Evolutionary conservation across 2,888 invertebrate genomes (phyloP), one percentile per base, ranked within the genome.

Genomic region (Spodoptera picta): DNA sequence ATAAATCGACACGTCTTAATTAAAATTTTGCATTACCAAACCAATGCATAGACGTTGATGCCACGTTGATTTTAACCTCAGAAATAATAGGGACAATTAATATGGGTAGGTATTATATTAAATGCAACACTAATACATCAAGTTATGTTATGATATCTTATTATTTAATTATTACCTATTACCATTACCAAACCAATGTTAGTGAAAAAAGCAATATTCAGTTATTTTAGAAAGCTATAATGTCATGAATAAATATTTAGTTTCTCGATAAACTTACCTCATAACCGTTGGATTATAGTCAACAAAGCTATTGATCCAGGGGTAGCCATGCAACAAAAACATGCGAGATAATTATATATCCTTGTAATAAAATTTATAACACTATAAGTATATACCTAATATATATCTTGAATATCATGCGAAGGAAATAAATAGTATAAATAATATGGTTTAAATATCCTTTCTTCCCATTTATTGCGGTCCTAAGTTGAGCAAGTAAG

Each of bases 291-390:
- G 91, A 88, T 93, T 92, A 93, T 89, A 94, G 88, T 94, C 94
- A 90, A 92, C 87, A 92, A 94, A 94, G 90, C 94, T 94, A 94
- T 88, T 82, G 84, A 27, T 90, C 92, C 93, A 79, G 83, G 86
- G 85, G 63, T 51, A 89, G 91, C 86, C 94, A 94, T 94, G 94
- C 94, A 94, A 94, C 90, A 92, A 87, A 92, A 93, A 94, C 93
- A 94, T 94, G 94, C 94, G 90, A 88, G 55, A 85, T 86, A 80
- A 80, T 73, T 79, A 73, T 77, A 56, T 75, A 69, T 69, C 55
- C 63, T 75, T 67, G 36, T 36, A 36, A 57, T 19, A 2, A 19
- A 1, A 19, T 19, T 19, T 19, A 1, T 19, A 19, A 19, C 1
- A 19, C 19, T 19, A 19, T 19, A 0, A 27, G 5, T 27, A 27